Evolutionary conservation across 2,888 invertebrate species (phyloP).

Genomic region (Drosophila meridiana): DNA sequence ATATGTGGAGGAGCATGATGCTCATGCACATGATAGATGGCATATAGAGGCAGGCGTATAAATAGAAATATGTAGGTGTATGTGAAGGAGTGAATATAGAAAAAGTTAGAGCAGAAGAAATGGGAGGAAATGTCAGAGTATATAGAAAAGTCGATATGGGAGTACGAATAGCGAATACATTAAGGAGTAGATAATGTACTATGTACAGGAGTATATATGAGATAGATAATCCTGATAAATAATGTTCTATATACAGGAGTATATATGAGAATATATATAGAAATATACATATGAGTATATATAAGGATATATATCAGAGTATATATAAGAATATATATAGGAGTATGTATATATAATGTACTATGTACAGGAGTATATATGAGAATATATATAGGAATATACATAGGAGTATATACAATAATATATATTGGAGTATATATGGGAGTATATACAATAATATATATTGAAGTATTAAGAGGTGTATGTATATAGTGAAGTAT

Average conservation of each 20-base stretch:
- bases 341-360: not conserved
- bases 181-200: not conserved
- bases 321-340: not conserved
- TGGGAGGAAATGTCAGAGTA: not conserved
- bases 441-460: not conserved
- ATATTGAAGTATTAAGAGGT: not conserved
- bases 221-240: too few relatives aligned
- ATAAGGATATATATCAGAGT: not conserved
- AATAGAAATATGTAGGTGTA: too few relatives aligned
- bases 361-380: not conserved
- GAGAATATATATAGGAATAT: not conserved
- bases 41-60: too few relatives aligned
- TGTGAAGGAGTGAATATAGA: not conserved
- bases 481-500: not conserved
- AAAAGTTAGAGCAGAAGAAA: not conserved
- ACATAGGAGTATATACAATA: not conserved
- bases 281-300: not conserved
- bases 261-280: not conserved
- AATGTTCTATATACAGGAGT: not conserved
- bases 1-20: not conserved
- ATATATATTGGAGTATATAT: not conserved
- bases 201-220: not conserved
- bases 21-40: too few relatives aligned
- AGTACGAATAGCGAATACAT: not conserved
- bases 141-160: not conserved